Conservation (phyloP, 2,113 vertebrate species). For the Procavia capensis region DNA sequence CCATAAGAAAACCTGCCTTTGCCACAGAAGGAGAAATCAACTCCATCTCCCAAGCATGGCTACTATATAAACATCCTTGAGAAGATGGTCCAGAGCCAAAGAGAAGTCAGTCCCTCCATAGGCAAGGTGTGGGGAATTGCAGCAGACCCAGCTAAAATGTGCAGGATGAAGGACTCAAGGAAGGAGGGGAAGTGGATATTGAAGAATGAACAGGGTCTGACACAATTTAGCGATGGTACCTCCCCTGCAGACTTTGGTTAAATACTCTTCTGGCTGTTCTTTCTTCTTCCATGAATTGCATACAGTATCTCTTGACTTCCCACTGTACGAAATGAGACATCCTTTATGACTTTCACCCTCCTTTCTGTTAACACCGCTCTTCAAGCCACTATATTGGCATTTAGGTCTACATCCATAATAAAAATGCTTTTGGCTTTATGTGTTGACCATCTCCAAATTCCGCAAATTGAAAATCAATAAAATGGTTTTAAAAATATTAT, state of each 20-base stretch:
- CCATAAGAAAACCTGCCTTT: background rate
- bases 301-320: background rate
- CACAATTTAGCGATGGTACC: background rate
- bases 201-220: background rate
- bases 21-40: background rate
- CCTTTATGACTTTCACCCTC: background rate
- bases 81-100: background rate
- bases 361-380: background rate
- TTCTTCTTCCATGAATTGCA: background rate
- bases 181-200: background rate
- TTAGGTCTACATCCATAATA: background rate
- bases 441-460: conserved; percentile 42
- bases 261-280: background rate
- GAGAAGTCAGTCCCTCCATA: background rate
- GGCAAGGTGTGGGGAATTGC: background rate
- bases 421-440: background rate
- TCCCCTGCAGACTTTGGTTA: background rate
- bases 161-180: background rate
- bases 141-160: background rate
- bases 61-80: background rate
- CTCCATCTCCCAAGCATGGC: background rate
- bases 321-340: background rate
- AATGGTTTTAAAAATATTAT: conserved; percentile 8
- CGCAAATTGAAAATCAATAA: conserved; percentile 45
- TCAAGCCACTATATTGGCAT: background rate